Evolutionary conservation across 2,797 vertebrate genomes (phyloP).

Genomic region (Garrulus glandarius): DNA sequence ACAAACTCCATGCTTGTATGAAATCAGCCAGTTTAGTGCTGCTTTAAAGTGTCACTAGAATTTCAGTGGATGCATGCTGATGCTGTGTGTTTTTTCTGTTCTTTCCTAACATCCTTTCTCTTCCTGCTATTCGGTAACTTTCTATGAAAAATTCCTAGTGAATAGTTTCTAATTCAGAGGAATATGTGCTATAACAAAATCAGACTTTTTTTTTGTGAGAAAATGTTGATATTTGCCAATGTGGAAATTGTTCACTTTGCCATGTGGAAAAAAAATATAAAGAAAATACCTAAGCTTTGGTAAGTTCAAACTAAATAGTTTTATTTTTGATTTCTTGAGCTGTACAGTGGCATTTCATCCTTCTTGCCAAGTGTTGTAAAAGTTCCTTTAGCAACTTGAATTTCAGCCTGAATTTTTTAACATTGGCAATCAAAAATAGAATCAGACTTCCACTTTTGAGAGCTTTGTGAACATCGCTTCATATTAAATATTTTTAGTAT

Average conservation of each 20-base stretch:
- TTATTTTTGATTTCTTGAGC: conserved; percentile 26
- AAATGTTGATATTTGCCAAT: neutral
- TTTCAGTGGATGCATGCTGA: neutral
- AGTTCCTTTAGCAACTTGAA: conserved; percentile 30
- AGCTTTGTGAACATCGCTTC: neutral
- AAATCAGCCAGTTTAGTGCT: neutral
- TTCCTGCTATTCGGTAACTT: neutral
- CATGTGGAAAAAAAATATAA: neutral
- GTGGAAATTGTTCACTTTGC: neutral
- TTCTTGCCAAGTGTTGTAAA: conserved; percentile 27
- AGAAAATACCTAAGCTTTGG: neutral
- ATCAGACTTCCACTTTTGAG: neutral
- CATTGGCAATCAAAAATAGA: conserved; percentile 13
- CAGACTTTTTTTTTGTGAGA: neutral
- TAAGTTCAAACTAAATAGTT: neutral
- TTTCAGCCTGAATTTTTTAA: conserved; percentile 41
- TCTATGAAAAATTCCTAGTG: neutral
- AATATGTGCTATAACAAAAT: neutral
- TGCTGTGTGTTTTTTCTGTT: neutral
- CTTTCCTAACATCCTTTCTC: neutral
- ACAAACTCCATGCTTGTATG: neutral
- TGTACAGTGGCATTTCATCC: conserved; percentile 45
- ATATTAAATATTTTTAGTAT: conserved; percentile 33
- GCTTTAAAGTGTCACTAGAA: neutral
- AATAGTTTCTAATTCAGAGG: neutral